These are phyloP conservation scores for Nipponia nippon DNA, from an alignment of 2,113 vertebrate species.

Conservation along the genomic window DNA sequence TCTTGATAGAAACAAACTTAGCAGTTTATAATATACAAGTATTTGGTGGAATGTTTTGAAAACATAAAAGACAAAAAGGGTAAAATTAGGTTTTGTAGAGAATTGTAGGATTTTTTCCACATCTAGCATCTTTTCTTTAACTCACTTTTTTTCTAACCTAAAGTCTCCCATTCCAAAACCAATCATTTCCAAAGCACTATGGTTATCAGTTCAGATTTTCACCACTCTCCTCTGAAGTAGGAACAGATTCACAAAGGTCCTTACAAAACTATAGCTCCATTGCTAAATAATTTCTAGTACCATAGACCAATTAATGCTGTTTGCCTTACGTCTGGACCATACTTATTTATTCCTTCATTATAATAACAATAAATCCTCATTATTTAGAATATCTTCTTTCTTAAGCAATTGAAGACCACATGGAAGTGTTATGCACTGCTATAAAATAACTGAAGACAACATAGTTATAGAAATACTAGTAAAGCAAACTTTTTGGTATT, in stretches of 20 bases:
- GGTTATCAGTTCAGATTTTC: neutral
- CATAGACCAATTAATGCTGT: neutral
- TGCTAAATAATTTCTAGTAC: neutral
- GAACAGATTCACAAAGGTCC: neutral
- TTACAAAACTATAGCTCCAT: neutral
- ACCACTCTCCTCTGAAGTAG: neutral
- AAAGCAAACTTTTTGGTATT: neutral
- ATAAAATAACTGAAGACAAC: neutral
- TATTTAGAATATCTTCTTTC: neutral
- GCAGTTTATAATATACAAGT: neutral
- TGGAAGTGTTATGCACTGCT: neutral
- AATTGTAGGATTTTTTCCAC: neutral
- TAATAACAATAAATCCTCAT: neutral
- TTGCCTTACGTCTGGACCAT: neutral
- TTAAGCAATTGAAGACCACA: neutral
- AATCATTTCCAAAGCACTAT: neutral
- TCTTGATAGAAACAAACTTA: neutral
- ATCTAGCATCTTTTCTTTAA: neutral
- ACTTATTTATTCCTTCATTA: neutral
- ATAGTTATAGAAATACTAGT: neutral
- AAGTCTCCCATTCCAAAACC: neutral
- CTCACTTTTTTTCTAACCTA: neutral
- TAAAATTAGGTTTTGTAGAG: neutral
- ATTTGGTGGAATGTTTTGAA: neutral
- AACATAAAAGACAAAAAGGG: neutral